A percentile compares a stretch with the other conserved stretches of the same genome.
phyloP scores from a whole-genome alignment of 2,113 vertebrate species.

The Dendrocopos noguchii region DNA sequence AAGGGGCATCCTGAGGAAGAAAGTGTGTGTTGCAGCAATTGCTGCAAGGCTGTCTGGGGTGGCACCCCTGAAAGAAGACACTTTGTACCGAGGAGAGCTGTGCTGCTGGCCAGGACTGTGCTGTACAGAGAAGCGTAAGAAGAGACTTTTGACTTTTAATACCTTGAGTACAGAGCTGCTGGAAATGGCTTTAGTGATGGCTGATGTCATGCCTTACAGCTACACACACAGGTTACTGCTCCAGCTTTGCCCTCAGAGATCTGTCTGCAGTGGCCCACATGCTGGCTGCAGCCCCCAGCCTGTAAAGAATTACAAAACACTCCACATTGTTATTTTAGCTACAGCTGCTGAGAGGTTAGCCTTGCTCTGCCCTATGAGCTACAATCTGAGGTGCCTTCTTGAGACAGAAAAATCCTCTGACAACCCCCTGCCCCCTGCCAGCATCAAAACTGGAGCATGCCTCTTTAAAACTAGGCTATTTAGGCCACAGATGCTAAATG shows the following conservation, averaged over 20 bases:
- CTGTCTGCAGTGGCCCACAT: neutral
- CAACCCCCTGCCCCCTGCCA: constrained; percentile 34
- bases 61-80: neutral
- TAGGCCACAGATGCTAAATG: constrained; percentile 80
- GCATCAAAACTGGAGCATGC: constrained; percentile 57
- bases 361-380: neutral
- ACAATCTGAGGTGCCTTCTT: neutral
- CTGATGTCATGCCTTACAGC: neutral
- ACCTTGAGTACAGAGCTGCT: neutral
- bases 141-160: neutral
- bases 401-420: constrained; percentile 34
- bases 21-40: neutral
- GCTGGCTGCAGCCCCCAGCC: neutral
- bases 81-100: neutral
- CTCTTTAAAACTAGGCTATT: constrained; percentile 75
- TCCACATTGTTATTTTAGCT: neutral
- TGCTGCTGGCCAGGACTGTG: neutral
- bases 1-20: neutral
- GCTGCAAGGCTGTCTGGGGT: neutral
- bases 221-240: neutral
- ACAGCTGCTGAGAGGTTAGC: neutral
- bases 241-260: neutral
- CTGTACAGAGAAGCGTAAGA: neutral
- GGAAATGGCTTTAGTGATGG: neutral
- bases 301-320: neutral